Evolutionary conservation across 2,113 vertebrate genomes (phyloP).

Genomic region (Chrysemys picta): DNA sequence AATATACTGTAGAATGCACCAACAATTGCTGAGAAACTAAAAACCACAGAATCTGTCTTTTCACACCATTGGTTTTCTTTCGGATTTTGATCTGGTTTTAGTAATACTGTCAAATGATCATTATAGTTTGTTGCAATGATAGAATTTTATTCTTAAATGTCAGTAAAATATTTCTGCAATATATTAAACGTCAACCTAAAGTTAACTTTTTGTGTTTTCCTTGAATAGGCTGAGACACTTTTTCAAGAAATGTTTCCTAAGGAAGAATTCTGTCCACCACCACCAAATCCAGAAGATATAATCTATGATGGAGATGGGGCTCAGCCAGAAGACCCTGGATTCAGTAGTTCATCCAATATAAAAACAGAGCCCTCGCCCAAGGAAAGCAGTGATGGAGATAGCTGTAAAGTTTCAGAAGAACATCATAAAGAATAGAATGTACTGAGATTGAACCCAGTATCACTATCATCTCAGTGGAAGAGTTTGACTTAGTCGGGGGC

Average conservation of each 20-base stretch:
- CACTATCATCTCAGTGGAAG: not conserved
- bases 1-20: fast-evolving
- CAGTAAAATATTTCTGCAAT: conserved; percentile 24
- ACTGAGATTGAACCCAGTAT: not conserved
- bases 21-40: not conserved
- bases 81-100: conserved; percentile 17
- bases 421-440: conserved; percentile 35
- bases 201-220: conserved; percentile 36
- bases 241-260: conserved; percentile 88
- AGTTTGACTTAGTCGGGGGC: not conserved
- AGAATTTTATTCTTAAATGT: conserved; percentile 38
- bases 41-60: not conserved
- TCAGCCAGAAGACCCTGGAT: conserved; percentile 67
- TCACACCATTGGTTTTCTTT: not conserved
- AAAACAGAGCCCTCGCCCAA: conserved; percentile 59
- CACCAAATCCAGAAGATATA: conserved; percentile 94
- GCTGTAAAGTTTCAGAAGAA: conserved; percentile 22
- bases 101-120: not conserved
- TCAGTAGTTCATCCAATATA: conserved; percentile 49
- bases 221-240: conserved; percentile 85
- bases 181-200: conserved; percentile 27
- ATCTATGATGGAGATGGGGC: conserved; percentile 86
- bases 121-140: conserved; percentile 45
- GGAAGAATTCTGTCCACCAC: conserved; percentile 93
- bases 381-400: not conserved